phyloP scores from a whole-genome alignment of 2,113 vertebrate species.

The Erythrocebus patas region DNA sequence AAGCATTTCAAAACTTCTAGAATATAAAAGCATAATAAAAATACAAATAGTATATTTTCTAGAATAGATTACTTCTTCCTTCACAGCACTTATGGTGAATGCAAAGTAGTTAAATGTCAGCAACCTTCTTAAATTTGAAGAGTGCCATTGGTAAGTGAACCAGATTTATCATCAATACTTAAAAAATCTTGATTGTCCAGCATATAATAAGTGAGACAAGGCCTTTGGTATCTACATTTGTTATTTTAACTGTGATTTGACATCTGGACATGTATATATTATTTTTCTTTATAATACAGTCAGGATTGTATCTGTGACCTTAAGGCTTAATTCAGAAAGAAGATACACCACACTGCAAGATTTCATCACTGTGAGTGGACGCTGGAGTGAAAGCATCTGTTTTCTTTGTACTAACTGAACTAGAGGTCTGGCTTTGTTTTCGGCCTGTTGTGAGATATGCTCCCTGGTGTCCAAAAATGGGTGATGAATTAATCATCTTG shows the following conservation, averaged over 20 bases:
- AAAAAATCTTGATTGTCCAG: neutral
- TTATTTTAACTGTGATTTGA: slow-evolving; percentile 32
- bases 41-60: neutral
- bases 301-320: neutral
- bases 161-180: neutral
- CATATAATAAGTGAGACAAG: neutral
- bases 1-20: neutral
- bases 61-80: neutral
- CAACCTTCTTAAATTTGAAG: neutral
- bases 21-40: no score
- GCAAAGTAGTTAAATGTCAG: neutral
- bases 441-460: neutral
- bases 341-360: neutral
- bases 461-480: neutral
- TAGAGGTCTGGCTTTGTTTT: neutral
- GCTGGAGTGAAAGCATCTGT: neutral
- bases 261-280: neutral
- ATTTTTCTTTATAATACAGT: neutral
- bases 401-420: neutral
- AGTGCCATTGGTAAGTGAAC: neutral
- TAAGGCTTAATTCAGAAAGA: neutral
- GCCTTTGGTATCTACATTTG: neutral
- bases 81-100: neutral
- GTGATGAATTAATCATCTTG: neutral
- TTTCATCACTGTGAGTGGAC: neutral